Base-by-base conservation (phyloP, 2,797 vertebrate species). In the Pelodytes ibericus region DNA sequence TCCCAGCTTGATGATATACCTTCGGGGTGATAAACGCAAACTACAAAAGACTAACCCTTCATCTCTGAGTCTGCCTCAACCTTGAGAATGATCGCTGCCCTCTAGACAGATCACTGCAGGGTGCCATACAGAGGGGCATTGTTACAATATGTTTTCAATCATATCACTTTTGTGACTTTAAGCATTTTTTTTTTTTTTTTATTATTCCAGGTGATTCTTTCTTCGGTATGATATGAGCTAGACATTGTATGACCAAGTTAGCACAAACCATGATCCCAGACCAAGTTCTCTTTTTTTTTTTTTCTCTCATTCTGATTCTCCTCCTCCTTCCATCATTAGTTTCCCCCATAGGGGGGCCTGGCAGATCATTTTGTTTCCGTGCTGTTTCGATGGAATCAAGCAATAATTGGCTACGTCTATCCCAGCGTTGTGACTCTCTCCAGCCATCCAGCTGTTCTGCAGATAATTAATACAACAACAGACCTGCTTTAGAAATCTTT, bases 401-500 rank as follows among this genome's bases (percentile, higher is more conserved):
- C 84, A 89, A 88, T 90, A 85, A 91, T 90, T 90, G 85, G 82
- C 83, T 66, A 79, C 77, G 75, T 88, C 89, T 88, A 85, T 86
- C 89, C 86, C 80, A 60, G 57, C 85, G 75, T 84, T 82, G 80
- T 83, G 79, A 87, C 84, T 90, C 91, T 91, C 90, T 91, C 91
- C 88, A 83, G 84, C 87, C 88, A 85, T 90, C 90, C 90, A 91
- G 90, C 90, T 92, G 88, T 90, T 91, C 90, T 87, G 89, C 86
- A 91, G 89, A 89, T 90, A 90, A 92, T 92, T 92, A 91, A 86
- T 87, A 82, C 83, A 86, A 87, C 90, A 87, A 86, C 87, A 89
- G 89, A 86, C 87, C 85, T 88, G 86, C 86, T 90, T 81, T 88
- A 87, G 88, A 90, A 90, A 90, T 89, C 91, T 89, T 88, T 86